Conservation (phyloP, 1,140 invertebrate genomes). For the Pseudomyrmex sp. region DNA sequence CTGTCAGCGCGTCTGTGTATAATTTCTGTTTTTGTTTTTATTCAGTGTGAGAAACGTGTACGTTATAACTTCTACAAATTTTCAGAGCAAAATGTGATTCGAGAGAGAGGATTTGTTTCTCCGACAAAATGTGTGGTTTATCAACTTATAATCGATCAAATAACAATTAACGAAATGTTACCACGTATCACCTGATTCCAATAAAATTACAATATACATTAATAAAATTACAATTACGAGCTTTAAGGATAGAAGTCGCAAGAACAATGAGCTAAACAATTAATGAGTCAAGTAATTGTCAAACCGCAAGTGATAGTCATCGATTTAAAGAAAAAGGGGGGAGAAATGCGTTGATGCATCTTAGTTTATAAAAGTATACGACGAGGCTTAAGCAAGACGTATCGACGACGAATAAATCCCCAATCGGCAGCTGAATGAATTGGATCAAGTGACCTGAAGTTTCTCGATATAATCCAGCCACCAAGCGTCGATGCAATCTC, state of each 20-base stretch:
- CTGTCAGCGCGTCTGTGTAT: constrained; percentile 23
- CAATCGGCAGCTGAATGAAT: constrained; percentile 29
- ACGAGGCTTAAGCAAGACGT: constrained; percentile 38
- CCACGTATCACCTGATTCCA: not conserved
- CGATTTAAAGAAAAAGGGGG: not conserved
- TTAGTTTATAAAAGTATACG: constrained; percentile 46
- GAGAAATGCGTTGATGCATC: not conserved
- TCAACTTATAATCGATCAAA: too few relatives aligned
- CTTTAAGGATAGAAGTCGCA: not conserved
- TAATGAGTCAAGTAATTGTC: not conserved
- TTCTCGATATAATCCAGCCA: not conserved
- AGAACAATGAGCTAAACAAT: not conserved
- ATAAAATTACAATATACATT: too few relatives aligned
- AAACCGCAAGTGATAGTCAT: not conserved
- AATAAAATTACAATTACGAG: not conserved
- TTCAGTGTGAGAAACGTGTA: too few relatives aligned
- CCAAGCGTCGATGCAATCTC: constrained; percentile 14
- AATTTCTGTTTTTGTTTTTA: constrained; percentile 1
- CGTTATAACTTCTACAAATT: too few relatives aligned
- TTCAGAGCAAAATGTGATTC: constrained; percentile 5
- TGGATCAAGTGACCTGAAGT: constrained; percentile 34
- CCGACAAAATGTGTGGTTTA: too few relatives aligned
- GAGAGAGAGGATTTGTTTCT: not conserved
- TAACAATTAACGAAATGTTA: not conserved
- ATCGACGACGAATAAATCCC: constrained; percentile 22